A percentile compares a stretch with the other conserved stretches of the same genome.
Evolutionary conservation across 2,888 invertebrate species (phyloP).

Genomic region (Adineta ricciae): DNA sequence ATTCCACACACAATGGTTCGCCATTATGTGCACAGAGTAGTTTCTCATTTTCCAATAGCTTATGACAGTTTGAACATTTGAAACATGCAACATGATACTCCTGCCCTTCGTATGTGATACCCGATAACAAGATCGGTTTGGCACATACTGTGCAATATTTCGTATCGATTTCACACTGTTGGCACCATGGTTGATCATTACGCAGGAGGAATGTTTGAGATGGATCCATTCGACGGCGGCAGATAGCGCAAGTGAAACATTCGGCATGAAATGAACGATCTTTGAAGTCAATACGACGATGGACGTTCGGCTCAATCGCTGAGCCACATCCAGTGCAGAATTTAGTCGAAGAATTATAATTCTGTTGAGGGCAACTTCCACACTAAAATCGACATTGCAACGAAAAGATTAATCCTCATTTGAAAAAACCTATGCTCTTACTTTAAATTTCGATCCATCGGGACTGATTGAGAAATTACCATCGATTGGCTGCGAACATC

Average conservation of each 20-base stretch:
- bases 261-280: not conserved
- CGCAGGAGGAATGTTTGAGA: not conserved
- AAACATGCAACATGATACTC: not conserved
- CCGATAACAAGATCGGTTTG: not conserved
- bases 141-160: not conserved
- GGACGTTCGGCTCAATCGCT: not conserved
- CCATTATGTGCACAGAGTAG: not conserved
- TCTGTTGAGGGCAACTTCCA: not conserved
- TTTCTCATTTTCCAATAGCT: slow-evolving; percentile 1
- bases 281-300: not conserved
- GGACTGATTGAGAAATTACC: not conserved
- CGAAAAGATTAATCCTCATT: too few relatives aligned
- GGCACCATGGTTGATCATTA: slow-evolving; percentile 15
- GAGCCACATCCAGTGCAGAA: not conserved
- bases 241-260: not conserved
- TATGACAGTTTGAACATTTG: not conserved
- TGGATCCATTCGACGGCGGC: not conserved
- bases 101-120: not conserved
- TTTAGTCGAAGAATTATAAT: not conserved
- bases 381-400: not conserved
- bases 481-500: not conserved
- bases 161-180: not conserved
- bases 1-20: not conserved
- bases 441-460: not conserved
- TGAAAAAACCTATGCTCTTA: too few relatives aligned